Evolutionary conservation across 1,140 invertebrate genomes (phyloP), one percentile per base, ranked within the genome.

Genomic region (Ylistrum balloti): DNA sequence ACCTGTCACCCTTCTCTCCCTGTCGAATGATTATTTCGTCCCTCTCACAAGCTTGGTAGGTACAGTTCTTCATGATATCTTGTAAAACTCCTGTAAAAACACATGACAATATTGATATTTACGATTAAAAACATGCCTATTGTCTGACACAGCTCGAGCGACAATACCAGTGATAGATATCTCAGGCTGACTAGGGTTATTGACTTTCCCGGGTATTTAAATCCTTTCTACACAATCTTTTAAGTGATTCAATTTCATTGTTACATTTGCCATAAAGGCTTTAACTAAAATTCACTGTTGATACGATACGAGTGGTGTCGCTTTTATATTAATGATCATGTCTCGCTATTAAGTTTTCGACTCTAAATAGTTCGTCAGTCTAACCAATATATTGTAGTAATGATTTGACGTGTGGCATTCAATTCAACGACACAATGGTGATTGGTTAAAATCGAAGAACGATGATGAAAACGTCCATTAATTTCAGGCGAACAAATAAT

Each of bases 21-120:
- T 95, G 95, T 17, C 89, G 48, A 33, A 95, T 93, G 32, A 95
- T 94, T 33, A 95, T 88, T 38, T 95, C 94, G 93, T 95, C 93
- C 0, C 56, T 45, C 20, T 89, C 38, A 15, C 89, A 88, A 7
- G 56, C 91, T 33, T 94, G 90, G 88, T 94, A 93, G 11, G 92
- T 56, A 90, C 95, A 95, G 89, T 93, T 91, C 48, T 91, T 92
- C 0, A 94, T 89, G 20, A 95, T 92, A 33, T 95, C 93, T 33
- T 88, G 90, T 1, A 94, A 74, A 2, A 93, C 92, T 45, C 89
- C 94, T 95, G 89, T n/a, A 92, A 93, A 89, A 33, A 34, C 88
- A 89, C 13, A 86, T 88, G 48, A 48, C 10, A 33, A 28, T 28
- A 45, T 48, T 45, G 87, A 89, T 22, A 89, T 20, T 41, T 9